Conservation (phyloP, 2,888 invertebrate genomes). For the Vanessa cardui region DNA sequence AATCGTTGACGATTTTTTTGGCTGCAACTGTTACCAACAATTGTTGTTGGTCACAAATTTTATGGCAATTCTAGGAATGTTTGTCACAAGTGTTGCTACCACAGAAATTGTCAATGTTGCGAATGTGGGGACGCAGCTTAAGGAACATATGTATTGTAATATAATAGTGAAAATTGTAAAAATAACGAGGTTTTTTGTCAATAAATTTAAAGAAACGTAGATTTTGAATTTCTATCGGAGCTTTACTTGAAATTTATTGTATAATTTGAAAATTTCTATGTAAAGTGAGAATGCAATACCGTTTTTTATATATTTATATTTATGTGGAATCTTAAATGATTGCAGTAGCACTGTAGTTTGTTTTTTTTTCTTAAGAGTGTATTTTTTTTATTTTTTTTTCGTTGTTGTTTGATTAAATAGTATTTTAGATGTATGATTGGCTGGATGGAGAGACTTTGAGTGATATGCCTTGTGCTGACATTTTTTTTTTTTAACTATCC, state of each 20-base stretch:
- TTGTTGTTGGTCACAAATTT: too few species aligned
- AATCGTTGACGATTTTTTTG: too few species aligned
- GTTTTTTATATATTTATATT: slow-evolving; percentile 64
- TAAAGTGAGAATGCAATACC: slow-evolving; percentile 50
- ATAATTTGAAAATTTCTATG: slow-evolving; percentile 47
- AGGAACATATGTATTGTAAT: slow-evolving; percentile 52
- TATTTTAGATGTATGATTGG: slow-evolving; percentile 56
- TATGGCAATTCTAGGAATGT: too few species aligned
- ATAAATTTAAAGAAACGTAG: slow-evolving; percentile 49
- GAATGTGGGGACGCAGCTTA: slow-evolving; percentile 34
- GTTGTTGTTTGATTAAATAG: slow-evolving; percentile 59
- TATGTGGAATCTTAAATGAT: slow-evolving; percentile 57
- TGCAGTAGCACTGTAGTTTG: slow-evolving; percentile 57
- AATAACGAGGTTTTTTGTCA: slow-evolving; percentile 36
- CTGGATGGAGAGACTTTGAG: slow-evolving; percentile 49
- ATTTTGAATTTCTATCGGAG: slow-evolving; percentile 62
- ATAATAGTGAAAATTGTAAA: slow-evolving; percentile 46
- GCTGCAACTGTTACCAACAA: too few species aligned
- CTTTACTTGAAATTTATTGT: slow-evolving; percentile 55
- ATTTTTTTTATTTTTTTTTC: slow-evolving; percentile 48
- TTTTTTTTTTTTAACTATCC: neutral
- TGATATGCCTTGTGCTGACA: neutral
- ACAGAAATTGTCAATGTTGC: too few species aligned
- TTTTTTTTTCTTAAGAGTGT: slow-evolving; percentile 59
- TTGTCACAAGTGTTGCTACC: too few species aligned